These are phyloP conservation scores for Galeopterus variegatus DNA, from an alignment of 2,113 vertebrate species.

Conservation along the genomic window DNA sequence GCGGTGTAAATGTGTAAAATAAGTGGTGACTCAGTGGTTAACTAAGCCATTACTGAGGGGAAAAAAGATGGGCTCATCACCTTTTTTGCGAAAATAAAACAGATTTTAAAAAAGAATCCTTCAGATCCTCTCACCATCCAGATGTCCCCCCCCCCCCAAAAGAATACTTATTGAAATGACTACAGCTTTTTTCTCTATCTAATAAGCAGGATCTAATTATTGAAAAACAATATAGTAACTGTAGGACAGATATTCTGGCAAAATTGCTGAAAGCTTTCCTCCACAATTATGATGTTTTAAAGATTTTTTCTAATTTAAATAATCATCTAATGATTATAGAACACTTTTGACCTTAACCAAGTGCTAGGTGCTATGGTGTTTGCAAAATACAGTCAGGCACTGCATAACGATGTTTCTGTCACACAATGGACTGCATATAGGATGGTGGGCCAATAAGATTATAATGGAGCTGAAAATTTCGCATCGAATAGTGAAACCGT, in stretches of 20 bases:
- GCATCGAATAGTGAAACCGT: too few species aligned
- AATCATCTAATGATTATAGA: neutral
- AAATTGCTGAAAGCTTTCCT: neutral
- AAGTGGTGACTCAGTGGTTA: neutral
- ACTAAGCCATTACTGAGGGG: neutral
- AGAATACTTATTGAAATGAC: too few species aligned
- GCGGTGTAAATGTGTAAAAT: neutral
- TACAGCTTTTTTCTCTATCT: too few species aligned
- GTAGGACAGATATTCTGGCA: neutral
- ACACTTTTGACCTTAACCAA: neutral
- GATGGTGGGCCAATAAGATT: too few species aligned
- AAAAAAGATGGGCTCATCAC: neutral
- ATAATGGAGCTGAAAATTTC: too few species aligned
- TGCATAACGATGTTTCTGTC: too few species aligned
- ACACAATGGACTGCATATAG: too few species aligned
- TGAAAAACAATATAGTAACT: slow-evolving; percentile 29
- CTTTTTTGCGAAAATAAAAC: neutral
- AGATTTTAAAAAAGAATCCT: neutral
- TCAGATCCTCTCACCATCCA: too few species aligned
- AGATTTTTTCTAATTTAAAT: neutral
- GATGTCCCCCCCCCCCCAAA: too few species aligned
- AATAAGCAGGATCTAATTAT: neutral
- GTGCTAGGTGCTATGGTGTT: neutral
- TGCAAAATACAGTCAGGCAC: neutral
- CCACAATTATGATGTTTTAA: neutral